Evolutionary conservation across 2,888 invertebrate species (phyloP).

Genomic region (Saturnia japonica): DNA sequence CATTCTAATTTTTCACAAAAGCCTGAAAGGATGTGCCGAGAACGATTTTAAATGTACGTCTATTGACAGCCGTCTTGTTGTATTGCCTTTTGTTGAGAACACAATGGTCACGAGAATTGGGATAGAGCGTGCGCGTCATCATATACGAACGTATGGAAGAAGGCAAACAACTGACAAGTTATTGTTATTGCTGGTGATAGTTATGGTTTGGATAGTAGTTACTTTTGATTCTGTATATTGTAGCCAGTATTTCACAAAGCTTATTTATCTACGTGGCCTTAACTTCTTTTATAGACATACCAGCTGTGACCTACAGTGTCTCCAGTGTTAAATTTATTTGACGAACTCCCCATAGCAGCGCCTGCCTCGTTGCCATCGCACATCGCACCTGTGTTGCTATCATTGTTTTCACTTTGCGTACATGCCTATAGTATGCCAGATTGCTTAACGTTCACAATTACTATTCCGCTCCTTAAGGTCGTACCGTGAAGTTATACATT

Average conservation of each 20-base stretch:
- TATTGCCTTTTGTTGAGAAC: slow-evolving; percentile 60
- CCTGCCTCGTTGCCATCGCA: too few relatives aligned
- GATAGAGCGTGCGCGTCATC: slow-evolving; percentile 48
- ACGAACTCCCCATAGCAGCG: too few relatives aligned
- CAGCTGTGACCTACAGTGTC: too few relatives aligned
- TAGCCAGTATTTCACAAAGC: neutral
- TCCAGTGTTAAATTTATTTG: too few relatives aligned
- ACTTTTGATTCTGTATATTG: neutral
- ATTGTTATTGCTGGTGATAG: slow-evolving; percentile 44
- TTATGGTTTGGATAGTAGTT: slow-evolving; percentile 29
- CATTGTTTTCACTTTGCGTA: too few relatives aligned
- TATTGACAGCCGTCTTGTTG: slow-evolving; percentile 49
- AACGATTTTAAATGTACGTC: slow-evolving; percentile 30
- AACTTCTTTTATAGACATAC: too few relatives aligned
- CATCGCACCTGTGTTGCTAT: too few relatives aligned
- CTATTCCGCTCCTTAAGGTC: too few relatives aligned
- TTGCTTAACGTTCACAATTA: too few relatives aligned
- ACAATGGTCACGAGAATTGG: slow-evolving; percentile 70
- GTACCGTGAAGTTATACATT: too few relatives aligned
- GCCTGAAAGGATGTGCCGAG: slow-evolving; percentile 33
- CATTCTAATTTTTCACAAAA: slow-evolving; percentile 17
- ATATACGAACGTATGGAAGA: slow-evolving; percentile 57
- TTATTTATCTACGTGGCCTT: neutral
- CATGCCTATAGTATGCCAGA: too few relatives aligned
- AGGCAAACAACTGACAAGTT: slow-evolving; percentile 59